These are phyloP conservation scores for Leucoma salicis DNA, from an alignment of 2,888 invertebrate species.

Conservation along the genomic window DNA sequence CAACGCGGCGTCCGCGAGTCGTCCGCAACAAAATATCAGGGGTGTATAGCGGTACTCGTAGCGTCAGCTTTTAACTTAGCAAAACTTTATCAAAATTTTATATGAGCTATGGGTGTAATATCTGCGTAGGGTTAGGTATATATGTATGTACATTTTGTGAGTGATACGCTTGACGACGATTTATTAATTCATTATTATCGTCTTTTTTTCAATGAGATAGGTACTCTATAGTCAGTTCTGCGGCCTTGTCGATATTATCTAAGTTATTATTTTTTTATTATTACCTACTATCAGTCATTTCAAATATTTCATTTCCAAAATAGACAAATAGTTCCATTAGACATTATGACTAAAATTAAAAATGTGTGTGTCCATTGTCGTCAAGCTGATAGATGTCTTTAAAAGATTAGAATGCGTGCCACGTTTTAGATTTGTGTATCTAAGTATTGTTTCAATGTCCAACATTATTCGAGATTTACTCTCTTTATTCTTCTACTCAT, in stretches of 20 bases:
- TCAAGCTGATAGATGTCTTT: conserved; percentile 20
- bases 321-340: conserved; percentile 16
- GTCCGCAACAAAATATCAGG: conserved; percentile 59
- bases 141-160: conserved; percentile 37
- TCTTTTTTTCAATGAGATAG: too few species aligned
- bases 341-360: not conserved
- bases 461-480: conserved; percentile 62
- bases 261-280: too few species aligned
- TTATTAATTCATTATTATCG: too few species aligned
- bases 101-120: conserved; percentile 67
- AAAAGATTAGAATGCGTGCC: conserved; percentile 26
- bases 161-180: conserved; percentile 33
- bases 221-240: too few species aligned
- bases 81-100: conserved; percentile 67
- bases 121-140: conserved; percentile 52
- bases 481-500: conserved; percentile 55
- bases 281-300: too few species aligned
- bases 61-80: conserved; percentile 66
- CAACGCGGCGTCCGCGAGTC: conserved; percentile 30
- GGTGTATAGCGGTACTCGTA: conserved; percentile 64
- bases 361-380: conserved; percentile 24
- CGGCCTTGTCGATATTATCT: too few species aligned
- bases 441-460: conserved; percentile 61
- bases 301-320: too few species aligned
- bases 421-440: conserved; percentile 34